Percentiles rank a stretch among this genome's conserved stretches.
Evolutionary conservation across 2,888 invertebrate genomes (phyloP).

Genomic region (Hydroisotoma schaefferi): DNA sequence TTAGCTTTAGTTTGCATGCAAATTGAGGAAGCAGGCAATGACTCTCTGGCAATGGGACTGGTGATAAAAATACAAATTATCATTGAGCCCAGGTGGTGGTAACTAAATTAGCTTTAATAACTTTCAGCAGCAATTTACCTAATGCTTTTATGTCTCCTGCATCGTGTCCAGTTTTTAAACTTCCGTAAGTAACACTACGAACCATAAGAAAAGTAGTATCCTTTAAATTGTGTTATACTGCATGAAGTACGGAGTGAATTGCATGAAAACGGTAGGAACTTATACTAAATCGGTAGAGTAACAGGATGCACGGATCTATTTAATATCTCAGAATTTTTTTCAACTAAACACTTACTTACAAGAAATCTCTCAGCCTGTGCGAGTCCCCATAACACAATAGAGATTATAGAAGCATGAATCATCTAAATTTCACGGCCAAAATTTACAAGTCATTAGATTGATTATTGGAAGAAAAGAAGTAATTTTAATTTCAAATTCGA

Average conservation of each 20-base stretch:
- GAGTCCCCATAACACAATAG: too few species aligned
- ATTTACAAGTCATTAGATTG: slow-evolving; percentile 16
- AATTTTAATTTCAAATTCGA: slow-evolving; percentile 12
- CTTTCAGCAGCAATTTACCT: neutral
- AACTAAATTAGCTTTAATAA: neutral
- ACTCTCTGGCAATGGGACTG: too few species aligned
- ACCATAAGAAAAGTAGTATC: neutral
- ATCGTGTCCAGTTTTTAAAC: slow-evolving; percentile 1
- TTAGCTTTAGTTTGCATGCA: neutral
- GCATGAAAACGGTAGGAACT: slow-evolving; percentile 6
- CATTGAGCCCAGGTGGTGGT: neutral
- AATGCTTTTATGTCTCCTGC: neutral
- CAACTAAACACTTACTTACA: too few species aligned
- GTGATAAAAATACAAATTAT: slow-evolving; percentile 6
- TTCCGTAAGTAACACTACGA: neutral
- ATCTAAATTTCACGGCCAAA: slow-evolving; percentile 11
- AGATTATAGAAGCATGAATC: slow-evolving; percentile 6
- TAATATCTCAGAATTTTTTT: neutral
- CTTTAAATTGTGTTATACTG: too few species aligned
- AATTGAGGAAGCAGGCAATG: slow-evolving; percentile 12
- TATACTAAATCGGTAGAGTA: too few species aligned
- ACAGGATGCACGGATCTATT: too few species aligned
- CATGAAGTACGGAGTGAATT: neutral
- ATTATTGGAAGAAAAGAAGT: slow-evolving; percentile 10
- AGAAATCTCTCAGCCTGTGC: too few species aligned